Evolutionary conservation across 2,113 vertebrate species (phyloP).

Genomic region (Tragelaphus buxtoni): DNA sequence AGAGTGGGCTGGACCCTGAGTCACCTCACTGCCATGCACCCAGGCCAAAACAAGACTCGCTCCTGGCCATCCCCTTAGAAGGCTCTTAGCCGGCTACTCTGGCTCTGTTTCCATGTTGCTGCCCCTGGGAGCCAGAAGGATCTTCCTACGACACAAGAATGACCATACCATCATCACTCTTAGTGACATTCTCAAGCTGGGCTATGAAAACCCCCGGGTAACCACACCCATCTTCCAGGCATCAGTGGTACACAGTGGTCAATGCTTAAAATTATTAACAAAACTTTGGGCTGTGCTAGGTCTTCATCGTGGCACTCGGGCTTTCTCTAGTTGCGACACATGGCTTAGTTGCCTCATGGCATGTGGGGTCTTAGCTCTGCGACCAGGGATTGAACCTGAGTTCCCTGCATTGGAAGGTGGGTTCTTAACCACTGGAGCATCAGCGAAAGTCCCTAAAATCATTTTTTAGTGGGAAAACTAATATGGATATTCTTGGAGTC

Average conservation of each 20-base stretch:
- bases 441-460: background rate
- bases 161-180: accelerated
- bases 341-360: background rate
- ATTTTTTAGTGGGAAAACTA: background rate
- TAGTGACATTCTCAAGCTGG: background rate
- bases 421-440: background rate
- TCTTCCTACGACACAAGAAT: background rate
- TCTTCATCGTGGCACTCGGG: background rate
- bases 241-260: background rate
- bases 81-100: background rate
- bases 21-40: background rate
- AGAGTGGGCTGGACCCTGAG: background rate
- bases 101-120: background rate
- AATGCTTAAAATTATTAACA: background rate
- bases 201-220: background rate
- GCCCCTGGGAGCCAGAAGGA: background rate
- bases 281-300: background rate
- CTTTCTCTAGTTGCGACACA: background rate
- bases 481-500: background rate
- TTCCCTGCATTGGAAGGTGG: background rate
- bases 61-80: background rate
- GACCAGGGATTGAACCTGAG: background rate
- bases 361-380: background rate
- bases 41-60: background rate
- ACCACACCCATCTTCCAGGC: background rate